Base-by-base conservation (phyloP, 2,113 vertebrate genomes). In the Rhagologus leucostigma region DNA sequence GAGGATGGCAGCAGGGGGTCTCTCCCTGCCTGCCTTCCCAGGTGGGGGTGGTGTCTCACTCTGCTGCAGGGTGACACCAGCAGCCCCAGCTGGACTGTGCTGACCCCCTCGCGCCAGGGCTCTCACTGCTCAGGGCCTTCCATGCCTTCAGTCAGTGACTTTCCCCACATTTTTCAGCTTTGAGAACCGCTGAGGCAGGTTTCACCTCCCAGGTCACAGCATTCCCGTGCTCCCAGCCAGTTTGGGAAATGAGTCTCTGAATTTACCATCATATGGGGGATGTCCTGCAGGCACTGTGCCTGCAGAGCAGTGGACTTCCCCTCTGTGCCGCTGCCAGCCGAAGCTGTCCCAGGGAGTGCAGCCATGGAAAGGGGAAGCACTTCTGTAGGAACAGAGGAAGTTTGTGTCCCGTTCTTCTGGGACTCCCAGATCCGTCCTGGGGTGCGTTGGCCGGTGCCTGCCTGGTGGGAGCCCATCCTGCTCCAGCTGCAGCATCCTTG, bases 371-470 rank as follows among this genome's bases (percentile, higher is more conserved):
- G 23, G 18, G 29, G 16, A 64, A 14, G 18, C 13, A 0, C 6
- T 56, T 26, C 49, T 73, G 24, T 32, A 21, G 76, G 42, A 70
- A 1, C 62, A 22, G 24, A 30, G 32, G 50, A 71, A 87, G 14
- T 0, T 0, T 2, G 1, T 1, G 1, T 6, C 39, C 60, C 1
- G 0, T 65, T 57, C 33, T 47, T 21, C 67, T 41, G 33, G 42
- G 27, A 26, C 29, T 46, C 89, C 20, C 32, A 55, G n/a, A 50
- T 87, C 86, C 5, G 14, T 89, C 81, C 69, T 26, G 10, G 3
- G 1, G 30, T 83, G 62, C 68, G 62, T 71, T 5, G 1, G 46
- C 30, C 19, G 2, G 7, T 0, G 2, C 39, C 49, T 59, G 44
- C 68, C 35, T 37, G 30, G 11, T 2, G 0, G 21, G 62, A 71